Evolutionary conservation across 2,797 vertebrate species (phyloP).

Genomic region (Phoeniculus purpureus): DNA sequence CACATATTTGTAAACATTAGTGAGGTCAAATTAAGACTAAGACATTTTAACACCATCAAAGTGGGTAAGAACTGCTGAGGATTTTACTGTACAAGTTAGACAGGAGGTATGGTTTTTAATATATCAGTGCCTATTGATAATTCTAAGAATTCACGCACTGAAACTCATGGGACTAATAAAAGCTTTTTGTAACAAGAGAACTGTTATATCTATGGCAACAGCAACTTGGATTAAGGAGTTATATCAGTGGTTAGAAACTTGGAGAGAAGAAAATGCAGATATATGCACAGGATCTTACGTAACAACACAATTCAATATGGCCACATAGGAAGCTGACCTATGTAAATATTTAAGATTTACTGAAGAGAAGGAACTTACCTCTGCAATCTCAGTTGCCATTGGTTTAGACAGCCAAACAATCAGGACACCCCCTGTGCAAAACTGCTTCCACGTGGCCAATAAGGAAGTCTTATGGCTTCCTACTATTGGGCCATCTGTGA

Average conservation of each 20-base stretch:
- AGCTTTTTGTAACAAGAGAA: neutral
- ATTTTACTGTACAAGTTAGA: neutral
- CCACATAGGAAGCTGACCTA: neutral
- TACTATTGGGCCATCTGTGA: neutral
- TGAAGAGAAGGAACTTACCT: neutral
- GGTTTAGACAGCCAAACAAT: neutral
- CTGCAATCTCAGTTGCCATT: neutral
- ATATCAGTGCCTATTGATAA: neutral
- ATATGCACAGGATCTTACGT: neutral
- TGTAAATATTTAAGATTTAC: neutral
- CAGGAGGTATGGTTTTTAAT: neutral
- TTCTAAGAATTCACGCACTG: neutral
- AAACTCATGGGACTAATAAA: conserved; percentile 14
- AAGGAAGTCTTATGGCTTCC: neutral
- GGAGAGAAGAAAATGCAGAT: neutral
- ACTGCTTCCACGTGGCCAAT: neutral
- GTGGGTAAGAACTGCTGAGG: neutral
- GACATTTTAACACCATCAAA: neutral
- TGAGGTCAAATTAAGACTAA: neutral
- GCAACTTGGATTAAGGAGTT: neutral
- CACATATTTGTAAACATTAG: too few species aligned
- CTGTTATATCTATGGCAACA: neutral
- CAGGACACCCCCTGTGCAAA: neutral
- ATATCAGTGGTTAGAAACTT: neutral
- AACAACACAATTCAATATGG: neutral